A percentile compares a stretch with the other conserved stretches of the same genome.
phyloP scores from a whole-genome alignment of 2,113 vertebrate species.

The Tragulus kanchil region DNA sequence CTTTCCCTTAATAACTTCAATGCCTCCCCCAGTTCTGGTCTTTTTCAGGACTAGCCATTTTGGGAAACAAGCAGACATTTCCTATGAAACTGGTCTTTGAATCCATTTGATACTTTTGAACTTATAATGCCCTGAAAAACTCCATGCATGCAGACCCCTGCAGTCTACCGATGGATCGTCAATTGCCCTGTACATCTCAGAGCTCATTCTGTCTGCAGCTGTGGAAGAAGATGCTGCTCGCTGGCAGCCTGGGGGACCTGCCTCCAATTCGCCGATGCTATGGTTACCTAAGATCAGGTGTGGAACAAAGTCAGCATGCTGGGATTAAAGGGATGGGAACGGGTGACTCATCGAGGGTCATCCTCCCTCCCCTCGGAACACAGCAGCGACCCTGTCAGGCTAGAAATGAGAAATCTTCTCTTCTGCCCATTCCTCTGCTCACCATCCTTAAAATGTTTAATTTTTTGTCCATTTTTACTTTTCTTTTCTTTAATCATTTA shows the following conservation, averaged over 20 bases:
- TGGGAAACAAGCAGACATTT: not conserved
- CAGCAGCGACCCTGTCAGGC: not conserved
- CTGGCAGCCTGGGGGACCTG: not conserved
- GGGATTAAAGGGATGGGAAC: not conserved
- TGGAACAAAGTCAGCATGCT: not conserved
- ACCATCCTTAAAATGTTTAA: not conserved
- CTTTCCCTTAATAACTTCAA: not conserved
- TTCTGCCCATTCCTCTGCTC: not conserved
- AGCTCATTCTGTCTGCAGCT: not conserved
- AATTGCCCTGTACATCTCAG: not conserved
- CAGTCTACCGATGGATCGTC: not conserved
- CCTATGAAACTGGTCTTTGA: not conserved
- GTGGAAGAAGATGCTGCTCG: not conserved
- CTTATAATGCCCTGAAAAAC: not conserved
- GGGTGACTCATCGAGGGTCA: not conserved
- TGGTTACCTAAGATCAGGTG: not conserved
- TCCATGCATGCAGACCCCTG: not conserved
- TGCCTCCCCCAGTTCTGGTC: not conserved
- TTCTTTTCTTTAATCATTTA: not conserved
- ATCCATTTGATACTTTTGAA: not conserved
- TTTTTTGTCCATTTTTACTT: not conserved
- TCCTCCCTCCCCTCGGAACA: not conserved
- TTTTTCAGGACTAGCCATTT: not conserved
- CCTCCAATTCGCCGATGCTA: not conserved
- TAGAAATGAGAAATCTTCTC: not conserved